Evolutionary conservation across 2,113 vertebrate genomes (phyloP), one percentile per base, ranked within the genome.

Genomic region (Melanocharis versteri): DNA sequence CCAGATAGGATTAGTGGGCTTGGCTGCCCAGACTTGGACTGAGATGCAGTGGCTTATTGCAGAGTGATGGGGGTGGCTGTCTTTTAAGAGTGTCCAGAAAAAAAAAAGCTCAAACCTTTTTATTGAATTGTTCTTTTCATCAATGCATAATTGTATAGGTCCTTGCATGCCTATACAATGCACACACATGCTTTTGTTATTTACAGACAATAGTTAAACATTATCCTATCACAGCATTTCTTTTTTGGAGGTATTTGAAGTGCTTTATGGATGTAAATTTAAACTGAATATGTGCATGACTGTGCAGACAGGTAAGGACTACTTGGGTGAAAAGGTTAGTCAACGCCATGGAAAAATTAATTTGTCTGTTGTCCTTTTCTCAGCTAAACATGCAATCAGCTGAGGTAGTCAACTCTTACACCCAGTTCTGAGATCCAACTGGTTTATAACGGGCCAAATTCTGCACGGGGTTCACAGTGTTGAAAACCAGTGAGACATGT

Each of bases 61-160:
- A 0, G 37, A 0, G 40, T 39, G 21, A n/a, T n/a, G 15, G 23
- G 21, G 10, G 14, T 24, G 27, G 20, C 50, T 62, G 35, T 58
- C 45, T 47, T 54, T 17, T 27, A 30, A n/a, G 22, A 84, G 23
- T 39, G 15, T 28, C 13, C 14, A 62, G 30, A 69, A 87, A 84
- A 90, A 31, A n/a, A 87, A 84, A 84, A 44, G 2, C 15, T 57
- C 45, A 61, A 39, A 30, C 13, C 31, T 58, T 51, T 66, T 30
- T n/a, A 13, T 60, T 1, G 0, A 44, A 10, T 31, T 53, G 24
- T 57, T 82, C 56, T 70, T 75, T 57, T 56, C 13, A 48, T 75
- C 37, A 48, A 6, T 40, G 39, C 37, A 9, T 62, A 66, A 44
- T 33, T 62, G 21, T 71, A 11, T 35, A 65, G 37, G 18, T 58